Evolutionary conservation across 1,140 invertebrate genomes (phyloP).

Genomic region (Drosophila erecta): DNA sequence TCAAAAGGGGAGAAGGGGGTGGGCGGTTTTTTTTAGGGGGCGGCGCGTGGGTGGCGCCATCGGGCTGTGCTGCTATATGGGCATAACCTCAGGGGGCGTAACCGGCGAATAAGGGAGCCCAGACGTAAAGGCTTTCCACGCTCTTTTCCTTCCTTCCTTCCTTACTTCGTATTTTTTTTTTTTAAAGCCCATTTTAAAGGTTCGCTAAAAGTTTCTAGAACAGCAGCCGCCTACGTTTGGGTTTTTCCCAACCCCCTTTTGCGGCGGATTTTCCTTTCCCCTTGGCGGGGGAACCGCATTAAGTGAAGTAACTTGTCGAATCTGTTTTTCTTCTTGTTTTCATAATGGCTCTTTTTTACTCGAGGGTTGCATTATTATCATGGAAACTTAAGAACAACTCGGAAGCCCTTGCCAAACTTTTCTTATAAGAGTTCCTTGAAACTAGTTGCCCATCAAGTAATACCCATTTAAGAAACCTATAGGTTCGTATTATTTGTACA

Average conservation of each 20-base stretch:
- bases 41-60: constrained; percentile 10
- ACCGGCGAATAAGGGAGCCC: constrained; percentile 1
- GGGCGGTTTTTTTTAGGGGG: not conserved
- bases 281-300: constrained; percentile 16
- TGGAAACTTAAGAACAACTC: constrained; percentile 12
- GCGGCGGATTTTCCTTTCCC: not conserved
- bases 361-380: constrained; percentile 21
- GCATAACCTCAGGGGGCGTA: constrained; percentile 30
- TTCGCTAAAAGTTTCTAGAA: constrained; percentile 46
- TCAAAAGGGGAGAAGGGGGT: constrained; percentile 1
- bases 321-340: constrained; percentile 32
- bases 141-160: constrained; percentile 3
- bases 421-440: not conserved
- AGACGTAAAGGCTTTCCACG: constrained; percentile 41
- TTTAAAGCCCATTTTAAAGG: constrained; percentile 62
- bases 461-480: not conserved
- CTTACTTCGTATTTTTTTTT: constrained; percentile 1
- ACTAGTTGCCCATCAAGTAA: not conserved
- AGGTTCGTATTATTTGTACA: no score
- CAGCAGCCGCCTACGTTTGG: constrained; percentile 8
- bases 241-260: not conserved
- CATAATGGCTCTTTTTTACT: constrained; percentile 16
- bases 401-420: not conserved
- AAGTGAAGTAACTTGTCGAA: constrained; percentile 68
- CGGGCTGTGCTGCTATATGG: constrained; percentile 35